Evolutionary conservation across 1,140 invertebrate species (phyloP), one percentile per base, ranked within the genome.

Genomic region (Notospermus geniculatus): DNA sequence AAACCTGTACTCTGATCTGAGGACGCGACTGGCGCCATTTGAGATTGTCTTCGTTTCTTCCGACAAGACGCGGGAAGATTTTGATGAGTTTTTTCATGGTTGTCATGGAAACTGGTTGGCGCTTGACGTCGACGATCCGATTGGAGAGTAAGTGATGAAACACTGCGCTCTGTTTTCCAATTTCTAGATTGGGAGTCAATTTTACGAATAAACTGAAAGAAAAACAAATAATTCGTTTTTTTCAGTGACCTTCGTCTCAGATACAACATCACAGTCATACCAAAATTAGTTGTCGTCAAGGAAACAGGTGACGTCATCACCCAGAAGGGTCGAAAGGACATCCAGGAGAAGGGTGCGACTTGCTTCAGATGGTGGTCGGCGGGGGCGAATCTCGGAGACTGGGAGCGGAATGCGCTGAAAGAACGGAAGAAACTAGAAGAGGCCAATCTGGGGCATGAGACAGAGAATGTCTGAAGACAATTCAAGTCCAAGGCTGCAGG

Each of bases 331-430:
- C 62, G 70, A 11, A 72, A 74, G 57, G 72, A 74, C 17, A 60
- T 74, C 13, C 72, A 74, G 54, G 70, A 73, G 59, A 70, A 68
- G 52, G 69, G 69, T 9, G 61, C 65, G 28, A 60, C 68, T 29
- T 63, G 66, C 36, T 71, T 71, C 43, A 58, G 68, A 28, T 62
- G 29, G 30, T 73, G 69, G 69, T 5, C 46, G n/a, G 25, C 25
- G 4, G 46, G 19, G 9, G 46, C 46, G n/a, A 50, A 50, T 27
- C 5, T 50, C 5, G n/a, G 5, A 19, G 46, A 50, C 46, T 50
- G 46, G 46, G 46, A 50, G 25, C 5, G n/a, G 9, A 50, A 7
- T 9, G 46, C 46, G 9, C 19, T 50, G n/a, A 50, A n/a, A 50
- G 19, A 50, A n/a, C 32, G 32, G 32, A n/a, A n/a, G n/a, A n/a